Conservation (phyloP, 1,140 invertebrate species). For the Cotesia vestalis region DNA sequence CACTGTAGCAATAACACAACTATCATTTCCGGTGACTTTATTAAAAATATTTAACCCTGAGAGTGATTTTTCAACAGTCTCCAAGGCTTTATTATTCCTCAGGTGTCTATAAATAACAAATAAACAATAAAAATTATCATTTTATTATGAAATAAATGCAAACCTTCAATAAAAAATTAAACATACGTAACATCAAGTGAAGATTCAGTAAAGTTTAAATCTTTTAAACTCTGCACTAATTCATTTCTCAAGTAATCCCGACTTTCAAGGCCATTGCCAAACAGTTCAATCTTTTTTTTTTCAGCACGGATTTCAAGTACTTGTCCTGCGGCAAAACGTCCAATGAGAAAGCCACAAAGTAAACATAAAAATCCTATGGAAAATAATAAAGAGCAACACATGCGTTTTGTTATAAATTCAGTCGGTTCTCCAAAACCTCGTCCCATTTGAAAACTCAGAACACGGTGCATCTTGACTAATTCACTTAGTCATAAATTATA, state of each 20-base stretch:
- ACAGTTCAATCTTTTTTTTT: conserved; percentile 48
- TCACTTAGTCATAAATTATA: neutral
- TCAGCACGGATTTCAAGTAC: conserved; percentile 50
- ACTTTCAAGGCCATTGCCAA: conserved; percentile 53
- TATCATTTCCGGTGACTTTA: conserved; percentile 42
- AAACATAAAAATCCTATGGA: conserved; percentile 64
- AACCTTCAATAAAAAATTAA: conserved; percentile 13
- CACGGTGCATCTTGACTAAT: conserved; percentile 56
- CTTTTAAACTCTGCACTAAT: conserved; percentile 46
- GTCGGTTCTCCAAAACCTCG: conserved; percentile 55
- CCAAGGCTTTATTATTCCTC: conserved; percentile 20
- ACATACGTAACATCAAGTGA: conserved; percentile 27
- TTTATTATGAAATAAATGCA: neutral
- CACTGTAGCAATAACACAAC: conserved; percentile 47
- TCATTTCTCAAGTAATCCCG: conserved; percentile 48
- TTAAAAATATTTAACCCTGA: conserved; percentile 37
- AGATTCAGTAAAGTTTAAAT: conserved; percentile 39
- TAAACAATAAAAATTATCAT: neutral
- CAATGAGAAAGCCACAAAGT: conserved; percentile 63
- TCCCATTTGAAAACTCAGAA: conserved; percentile 60
- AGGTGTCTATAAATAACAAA: conserved; percentile 7
- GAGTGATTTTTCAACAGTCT: conserved; percentile 36
- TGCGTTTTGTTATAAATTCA: conserved; percentile 66
- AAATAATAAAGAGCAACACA: conserved; percentile 66
- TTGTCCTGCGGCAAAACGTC: conserved; percentile 59